phyloP scores from a whole-genome alignment of 2,113 vertebrate genomes.

The Halichoeres trimaculatus region DNA sequence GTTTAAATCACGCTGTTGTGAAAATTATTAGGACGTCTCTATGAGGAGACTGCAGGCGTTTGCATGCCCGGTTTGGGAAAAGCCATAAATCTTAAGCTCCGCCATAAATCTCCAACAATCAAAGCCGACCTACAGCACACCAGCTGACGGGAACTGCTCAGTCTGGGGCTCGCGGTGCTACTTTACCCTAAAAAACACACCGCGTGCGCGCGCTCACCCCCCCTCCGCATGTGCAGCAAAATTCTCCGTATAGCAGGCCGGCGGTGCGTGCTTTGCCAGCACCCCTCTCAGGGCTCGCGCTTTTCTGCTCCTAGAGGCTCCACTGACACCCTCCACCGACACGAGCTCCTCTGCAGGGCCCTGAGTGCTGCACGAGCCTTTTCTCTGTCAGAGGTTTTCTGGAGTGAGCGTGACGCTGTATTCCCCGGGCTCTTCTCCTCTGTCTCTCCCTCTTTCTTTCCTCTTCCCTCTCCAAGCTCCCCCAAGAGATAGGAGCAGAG shows the following conservation, averaged over 20 bases:
- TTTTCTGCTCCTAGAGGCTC: not conserved
- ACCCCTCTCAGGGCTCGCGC: slow-evolving; percentile 16
- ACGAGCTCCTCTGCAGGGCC: slow-evolving; percentile 1
- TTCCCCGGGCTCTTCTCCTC: slow-evolving; percentile 16
- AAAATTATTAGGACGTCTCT: not conserved
- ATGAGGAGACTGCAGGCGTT: not conserved
- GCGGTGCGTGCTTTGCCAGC: slow-evolving; percentile 23
- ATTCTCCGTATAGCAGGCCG: slow-evolving; percentile 11
- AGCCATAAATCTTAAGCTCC: slow-evolving; percentile 48
- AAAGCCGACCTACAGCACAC: slow-evolving; percentile 33
- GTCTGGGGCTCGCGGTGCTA: slow-evolving; percentile 47
- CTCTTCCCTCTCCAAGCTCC: not conserved
- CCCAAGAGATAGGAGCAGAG: not conserved
- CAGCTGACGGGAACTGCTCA: slow-evolving; percentile 48
- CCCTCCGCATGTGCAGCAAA: slow-evolving; percentile 31
- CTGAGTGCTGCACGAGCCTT: not conserved
- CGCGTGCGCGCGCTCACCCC: slow-evolving; percentile 46
- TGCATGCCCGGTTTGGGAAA: slow-evolving; percentile 12
- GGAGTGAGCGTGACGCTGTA: slow-evolving; percentile 24
- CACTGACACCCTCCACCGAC: not conserved
- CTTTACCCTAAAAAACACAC: slow-evolving; percentile 57
- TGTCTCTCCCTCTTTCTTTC: slow-evolving; percentile 3
- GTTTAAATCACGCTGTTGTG: not conserved
- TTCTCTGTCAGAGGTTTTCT: not conserved
- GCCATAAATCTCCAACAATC: slow-evolving; percentile 52